Evolutionary conservation across 2,888 invertebrate species (phyloP).

Genomic region (Troilus luridus): DNA sequence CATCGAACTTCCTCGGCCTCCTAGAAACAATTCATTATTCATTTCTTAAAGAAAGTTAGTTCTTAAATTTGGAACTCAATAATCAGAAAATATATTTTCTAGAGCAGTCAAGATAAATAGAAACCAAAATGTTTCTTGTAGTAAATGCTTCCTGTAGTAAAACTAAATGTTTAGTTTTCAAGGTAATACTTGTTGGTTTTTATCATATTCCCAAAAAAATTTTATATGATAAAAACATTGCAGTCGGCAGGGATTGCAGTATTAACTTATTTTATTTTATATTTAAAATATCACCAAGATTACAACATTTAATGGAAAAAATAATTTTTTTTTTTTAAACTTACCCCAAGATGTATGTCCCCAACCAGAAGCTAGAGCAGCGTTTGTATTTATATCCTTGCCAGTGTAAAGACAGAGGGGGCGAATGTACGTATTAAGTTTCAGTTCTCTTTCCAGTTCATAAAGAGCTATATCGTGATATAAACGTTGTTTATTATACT

Average conservation of each 20-base stretch:
- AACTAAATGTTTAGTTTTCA: too few species aligned
- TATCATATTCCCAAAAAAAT: too few species aligned
- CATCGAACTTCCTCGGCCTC: constrained; percentile 44
- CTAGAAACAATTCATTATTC: constrained; percentile 20
- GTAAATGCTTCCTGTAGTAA: too few species aligned
- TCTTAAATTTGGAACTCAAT: too few species aligned
- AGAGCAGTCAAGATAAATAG: too few species aligned
- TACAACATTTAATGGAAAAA: not conserved
- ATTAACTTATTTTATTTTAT: not conserved
- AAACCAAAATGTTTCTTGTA: too few species aligned
- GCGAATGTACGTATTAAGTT: constrained; percentile 58
- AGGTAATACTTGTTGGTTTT: too few species aligned
- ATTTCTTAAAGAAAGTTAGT: not conserved
- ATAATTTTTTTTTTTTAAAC: constrained; percentile 12
- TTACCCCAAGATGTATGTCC: constrained; percentile 60
- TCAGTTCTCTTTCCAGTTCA: constrained; percentile 59
- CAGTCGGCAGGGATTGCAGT: not conserved
- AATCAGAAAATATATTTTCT: too few species aligned
- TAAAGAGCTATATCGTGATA: constrained; percentile 62
- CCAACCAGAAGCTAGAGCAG: constrained; percentile 56
- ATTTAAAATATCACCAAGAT: too few species aligned
- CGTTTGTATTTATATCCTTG: not conserved
- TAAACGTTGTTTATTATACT: constrained; percentile 47
- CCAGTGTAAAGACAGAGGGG: constrained; percentile 61
- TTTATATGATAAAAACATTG: too few species aligned